These are phyloP conservation scores for Ericerus pela DNA, from an alignment of 1,140 invertebrate genomes.

Conservation along the genomic window DNA sequence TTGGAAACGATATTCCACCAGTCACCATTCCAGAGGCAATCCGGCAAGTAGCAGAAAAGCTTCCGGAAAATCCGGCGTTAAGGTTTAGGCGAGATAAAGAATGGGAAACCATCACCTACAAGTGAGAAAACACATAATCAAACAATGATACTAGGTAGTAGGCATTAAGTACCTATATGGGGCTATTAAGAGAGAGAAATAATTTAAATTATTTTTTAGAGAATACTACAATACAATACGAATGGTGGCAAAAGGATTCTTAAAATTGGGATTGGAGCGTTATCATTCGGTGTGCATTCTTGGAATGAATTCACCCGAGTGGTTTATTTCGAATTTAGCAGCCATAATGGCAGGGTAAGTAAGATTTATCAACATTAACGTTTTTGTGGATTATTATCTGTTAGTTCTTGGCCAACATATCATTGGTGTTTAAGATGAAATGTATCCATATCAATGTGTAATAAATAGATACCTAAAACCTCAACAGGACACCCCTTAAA, in stretches of 20 bases:
- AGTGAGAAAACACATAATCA: constrained; percentile 37
- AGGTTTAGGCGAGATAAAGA: constrained; percentile 39
- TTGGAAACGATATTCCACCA: constrained; percentile 39
- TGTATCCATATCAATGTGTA: no score
- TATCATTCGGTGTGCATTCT: constrained; percentile 72
- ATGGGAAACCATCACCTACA: constrained; percentile 51
- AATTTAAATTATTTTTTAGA: constrained; percentile 31
- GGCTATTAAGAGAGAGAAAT: no score
- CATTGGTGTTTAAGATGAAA: no score
- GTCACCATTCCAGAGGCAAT: constrained; percentile 63
- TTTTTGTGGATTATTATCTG: no score
- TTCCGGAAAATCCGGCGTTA: constrained; percentile 53
- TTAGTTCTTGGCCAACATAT: no score
- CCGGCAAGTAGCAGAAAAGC: constrained; percentile 42
- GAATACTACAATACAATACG: constrained; percentile 60
- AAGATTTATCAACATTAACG: no score
- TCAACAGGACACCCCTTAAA: no score
- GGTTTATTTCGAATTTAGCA: constrained; percentile 72
- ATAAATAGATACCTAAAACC: no score
- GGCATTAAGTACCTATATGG: no score
- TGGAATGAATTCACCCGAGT: constrained; percentile 82
- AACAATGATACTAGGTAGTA: background rate
- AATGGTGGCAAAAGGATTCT: constrained; percentile 67
- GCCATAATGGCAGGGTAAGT: constrained; percentile 81
- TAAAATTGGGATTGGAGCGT: constrained; percentile 68